These are phyloP conservation scores for Sapajus apella DNA, from an alignment of 2,113 vertebrate species.

Conservation along the genomic window DNA sequence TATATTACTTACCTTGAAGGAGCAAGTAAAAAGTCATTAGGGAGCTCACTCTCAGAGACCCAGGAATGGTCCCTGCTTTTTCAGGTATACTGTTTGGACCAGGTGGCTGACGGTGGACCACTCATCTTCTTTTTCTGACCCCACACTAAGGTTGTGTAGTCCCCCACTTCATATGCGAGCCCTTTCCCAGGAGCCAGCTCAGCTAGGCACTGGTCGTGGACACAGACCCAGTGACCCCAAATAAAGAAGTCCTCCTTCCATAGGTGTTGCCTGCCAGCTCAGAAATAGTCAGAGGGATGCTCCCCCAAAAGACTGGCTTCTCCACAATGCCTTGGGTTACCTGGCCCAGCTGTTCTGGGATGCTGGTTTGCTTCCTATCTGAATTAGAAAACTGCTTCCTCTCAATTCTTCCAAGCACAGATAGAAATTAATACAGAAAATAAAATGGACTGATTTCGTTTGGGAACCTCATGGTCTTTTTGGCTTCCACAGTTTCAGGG, in stretches of 20 bases:
- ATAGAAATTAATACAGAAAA: background rate
- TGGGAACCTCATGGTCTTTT: background rate
- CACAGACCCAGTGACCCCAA: background rate
- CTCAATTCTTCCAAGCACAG: background rate
- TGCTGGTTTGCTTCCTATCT: background rate
- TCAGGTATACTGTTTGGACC: background rate
- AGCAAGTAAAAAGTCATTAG: background rate
- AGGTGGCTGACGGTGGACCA: too few relatives aligned
- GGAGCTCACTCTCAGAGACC: background rate
- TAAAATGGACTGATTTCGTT: background rate
- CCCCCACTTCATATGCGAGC: background rate
- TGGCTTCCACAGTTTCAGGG: background rate
- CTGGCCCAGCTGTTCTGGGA: background rate
- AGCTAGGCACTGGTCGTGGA: background rate
- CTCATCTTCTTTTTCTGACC: background rate
- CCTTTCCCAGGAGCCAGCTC: background rate
- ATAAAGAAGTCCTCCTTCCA: background rate
- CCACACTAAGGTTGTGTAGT: background rate
- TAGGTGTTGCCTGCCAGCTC: background rate
- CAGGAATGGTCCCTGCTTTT: background rate
- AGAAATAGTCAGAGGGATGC: background rate
- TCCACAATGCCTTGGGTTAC: background rate
- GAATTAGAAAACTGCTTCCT: background rate
- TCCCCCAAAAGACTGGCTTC: background rate
- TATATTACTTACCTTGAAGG: background rate